These are phyloP conservation scores for Mormyrops attenuatus DNA, from an alignment of 2,797 vertebrate genomes.

Conservation along the genomic window DNA sequence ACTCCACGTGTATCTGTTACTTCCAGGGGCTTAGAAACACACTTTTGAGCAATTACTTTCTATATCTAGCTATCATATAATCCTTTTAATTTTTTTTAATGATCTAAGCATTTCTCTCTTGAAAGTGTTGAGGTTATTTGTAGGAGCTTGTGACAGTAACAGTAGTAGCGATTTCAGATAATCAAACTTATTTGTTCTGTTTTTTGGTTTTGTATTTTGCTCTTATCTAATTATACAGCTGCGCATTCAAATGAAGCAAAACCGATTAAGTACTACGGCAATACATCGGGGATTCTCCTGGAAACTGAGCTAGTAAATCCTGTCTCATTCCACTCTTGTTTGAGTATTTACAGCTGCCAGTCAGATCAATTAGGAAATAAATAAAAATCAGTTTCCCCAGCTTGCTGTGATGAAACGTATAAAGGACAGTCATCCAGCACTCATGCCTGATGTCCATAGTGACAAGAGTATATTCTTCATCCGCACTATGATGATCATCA, in stretches of 20 bases:
- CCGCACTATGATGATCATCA: background rate
- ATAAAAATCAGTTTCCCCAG: background rate
- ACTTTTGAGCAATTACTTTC: background rate
- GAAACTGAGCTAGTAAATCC: background rate
- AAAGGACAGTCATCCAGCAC: background rate
- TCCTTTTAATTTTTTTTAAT: background rate
- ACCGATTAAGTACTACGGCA: background rate
- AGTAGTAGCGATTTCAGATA: background rate
- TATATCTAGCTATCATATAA: background rate
- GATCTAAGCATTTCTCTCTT: background rate
- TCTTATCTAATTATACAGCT: background rate
- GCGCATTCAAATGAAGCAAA: background rate
- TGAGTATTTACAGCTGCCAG: background rate
- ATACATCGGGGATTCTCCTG: background rate
- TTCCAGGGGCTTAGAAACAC: background rate
- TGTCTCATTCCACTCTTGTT: background rate
- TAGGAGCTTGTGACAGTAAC: background rate
- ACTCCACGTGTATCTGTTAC: background rate
- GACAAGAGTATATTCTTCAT: background rate
- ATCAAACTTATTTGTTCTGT: background rate
- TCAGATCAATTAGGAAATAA: background rate
- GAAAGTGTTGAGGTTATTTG: background rate
- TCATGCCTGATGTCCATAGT: background rate
- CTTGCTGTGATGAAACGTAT: background rate
- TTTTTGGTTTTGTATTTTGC: background rate